Evolutionary conservation across 2,888 invertebrate genomes (phyloP).

Genomic region (Danaus chrysippus): DNA sequence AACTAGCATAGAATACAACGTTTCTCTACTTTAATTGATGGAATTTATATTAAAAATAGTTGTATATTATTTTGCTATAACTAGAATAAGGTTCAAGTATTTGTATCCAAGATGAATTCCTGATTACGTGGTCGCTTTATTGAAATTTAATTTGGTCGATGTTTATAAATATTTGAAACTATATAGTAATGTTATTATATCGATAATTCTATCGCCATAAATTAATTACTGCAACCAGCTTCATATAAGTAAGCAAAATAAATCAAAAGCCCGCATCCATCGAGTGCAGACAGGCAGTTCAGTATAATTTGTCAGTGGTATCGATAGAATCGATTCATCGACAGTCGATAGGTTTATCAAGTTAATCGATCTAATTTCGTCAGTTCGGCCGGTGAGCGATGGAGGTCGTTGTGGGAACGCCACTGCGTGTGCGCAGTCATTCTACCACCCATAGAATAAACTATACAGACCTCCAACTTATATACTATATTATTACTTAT

Average conservation of each 20-base stretch:
- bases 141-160: not conserved
- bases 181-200: not conserved
- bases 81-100: not conserved
- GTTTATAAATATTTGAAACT: not conserved
- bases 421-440: constrained; percentile 71
- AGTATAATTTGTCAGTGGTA: constrained; percentile 74
- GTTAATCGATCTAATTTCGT: constrained; percentile 78
- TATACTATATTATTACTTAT: no score
- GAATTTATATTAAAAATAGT: constrained; percentile 8
- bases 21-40: constrained; percentile 4
- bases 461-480: constrained; percentile 7
- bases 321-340: constrained; percentile 58
- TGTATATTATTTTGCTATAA: not conserved
- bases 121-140: no score
- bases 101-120: not conserved
- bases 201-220: not conserved
- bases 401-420: constrained; percentile 73
- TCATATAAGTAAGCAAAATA: constrained; percentile 12
- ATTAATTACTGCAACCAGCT: constrained; percentile 7
- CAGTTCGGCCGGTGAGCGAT: constrained; percentile 69
- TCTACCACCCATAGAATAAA: constrained; percentile 47
- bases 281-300: constrained; percentile 56
- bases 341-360: constrained; percentile 72
- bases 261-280: constrained; percentile 22
- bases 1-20: constrained; percentile 29